These are phyloP conservation scores for Stegophylla sp. DNA, from an alignment of 2,888 invertebrate species.

Conservation along the genomic window DNA sequence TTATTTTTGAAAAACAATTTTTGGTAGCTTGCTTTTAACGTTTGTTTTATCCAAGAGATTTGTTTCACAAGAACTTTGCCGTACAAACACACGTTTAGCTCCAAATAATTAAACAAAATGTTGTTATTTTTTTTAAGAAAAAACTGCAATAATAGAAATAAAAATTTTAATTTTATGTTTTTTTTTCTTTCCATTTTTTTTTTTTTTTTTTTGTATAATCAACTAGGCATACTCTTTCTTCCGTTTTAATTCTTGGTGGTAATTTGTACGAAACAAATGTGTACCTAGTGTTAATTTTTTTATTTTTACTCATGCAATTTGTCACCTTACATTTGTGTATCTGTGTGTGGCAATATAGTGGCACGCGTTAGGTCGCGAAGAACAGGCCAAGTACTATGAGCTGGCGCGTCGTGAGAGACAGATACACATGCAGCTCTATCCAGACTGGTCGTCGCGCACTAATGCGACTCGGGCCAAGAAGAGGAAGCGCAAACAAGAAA, in stretches of 20 bases:
- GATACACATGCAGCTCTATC: slow-evolving; percentile 98
- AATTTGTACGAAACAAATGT: slow-evolving; percentile 60
- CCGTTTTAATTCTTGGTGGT: slow-evolving; percentile 61
- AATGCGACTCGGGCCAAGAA: slow-evolving; percentile 99
- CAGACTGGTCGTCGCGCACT: slow-evolving; percentile 99
- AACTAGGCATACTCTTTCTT: slow-evolving; percentile 60
- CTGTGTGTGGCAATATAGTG: slow-evolving; percentile 74
- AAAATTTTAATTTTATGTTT: background rate
- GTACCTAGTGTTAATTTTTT: slow-evolving; percentile 58
- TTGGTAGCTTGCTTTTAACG: slow-evolving; percentile 63
- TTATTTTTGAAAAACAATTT: slow-evolving; percentile 52
- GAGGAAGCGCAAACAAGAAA: slow-evolving; percentile 99
- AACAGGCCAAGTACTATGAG: slow-evolving; percentile 99
- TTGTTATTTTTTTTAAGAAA: background rate
- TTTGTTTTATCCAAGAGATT: slow-evolving; percentile 64
- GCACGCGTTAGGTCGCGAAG: slow-evolving; percentile 99
- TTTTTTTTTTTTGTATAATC: slow-evolving; percentile 23
- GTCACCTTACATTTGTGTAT: slow-evolving; percentile 60
- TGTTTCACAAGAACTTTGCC: slow-evolving; percentile 52
- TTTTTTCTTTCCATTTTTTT: background rate
- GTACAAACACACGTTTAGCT: slow-evolving; percentile 59
- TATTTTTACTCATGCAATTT: slow-evolving; percentile 60
- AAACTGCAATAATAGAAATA: background rate
- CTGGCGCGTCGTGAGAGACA: slow-evolving; percentile 97
- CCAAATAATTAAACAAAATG: slow-evolving; percentile 46